A percentile compares a stretch with the other conserved stretches of the same genome.
phyloP scores from a whole-genome alignment of 2,888 invertebrate species.

The Entomobrya proxima region DNA sequence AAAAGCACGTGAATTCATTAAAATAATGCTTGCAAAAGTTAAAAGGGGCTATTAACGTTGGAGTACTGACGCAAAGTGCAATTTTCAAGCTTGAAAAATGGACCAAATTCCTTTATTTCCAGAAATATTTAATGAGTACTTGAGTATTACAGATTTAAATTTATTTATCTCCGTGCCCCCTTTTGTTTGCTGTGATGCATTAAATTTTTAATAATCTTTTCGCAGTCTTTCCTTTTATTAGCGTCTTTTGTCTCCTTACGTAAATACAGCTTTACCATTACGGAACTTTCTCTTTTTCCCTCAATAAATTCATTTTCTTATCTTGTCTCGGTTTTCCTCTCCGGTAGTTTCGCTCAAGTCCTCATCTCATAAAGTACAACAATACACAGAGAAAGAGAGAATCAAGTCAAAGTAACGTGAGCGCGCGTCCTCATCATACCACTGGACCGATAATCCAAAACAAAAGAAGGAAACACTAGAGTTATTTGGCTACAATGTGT shows the following conservation, averaged over 20 bases:
- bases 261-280: neutral
- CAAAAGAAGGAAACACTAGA: constrained; percentile 19
- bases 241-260: constrained; percentile 3
- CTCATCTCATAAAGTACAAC: neutral
- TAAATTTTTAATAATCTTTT: constrained; percentile 5
- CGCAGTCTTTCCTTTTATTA: neutral
- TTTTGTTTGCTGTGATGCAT: neutral
- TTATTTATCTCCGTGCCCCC: neutral
- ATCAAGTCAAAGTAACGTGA: neutral
- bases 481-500: constrained; percentile 22
- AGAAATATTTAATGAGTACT: constrained; percentile 14
- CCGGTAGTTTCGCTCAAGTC: constrained; percentile 1
- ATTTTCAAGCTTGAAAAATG: neutral
- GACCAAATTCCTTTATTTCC: neutral
- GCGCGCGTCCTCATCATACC: neutral
- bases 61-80: neutral
- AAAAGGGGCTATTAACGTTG: neutral
- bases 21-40: neutral
- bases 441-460: constrained; percentile 31
- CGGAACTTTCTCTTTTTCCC: neutral
- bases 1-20: neutral
- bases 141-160: neutral
- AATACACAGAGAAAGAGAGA: neutral
- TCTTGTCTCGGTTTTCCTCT: constrained; percentile 27
- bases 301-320: constrained; percentile 29